These are phyloP conservation scores for Chloroclysta siterata DNA, from an alignment of 2,888 invertebrate genomes.

Conservation along the genomic window DNA sequence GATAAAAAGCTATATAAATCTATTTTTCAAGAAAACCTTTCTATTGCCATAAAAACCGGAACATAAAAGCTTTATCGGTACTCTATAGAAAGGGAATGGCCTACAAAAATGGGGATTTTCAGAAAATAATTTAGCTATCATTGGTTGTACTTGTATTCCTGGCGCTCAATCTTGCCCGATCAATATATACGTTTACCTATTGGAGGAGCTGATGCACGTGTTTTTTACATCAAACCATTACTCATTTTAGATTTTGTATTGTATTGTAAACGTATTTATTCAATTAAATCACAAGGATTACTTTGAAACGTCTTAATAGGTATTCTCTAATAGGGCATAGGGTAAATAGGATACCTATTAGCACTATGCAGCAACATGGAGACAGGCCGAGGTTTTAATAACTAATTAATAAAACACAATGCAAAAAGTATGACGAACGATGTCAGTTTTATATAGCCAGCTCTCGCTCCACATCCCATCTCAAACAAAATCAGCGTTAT, in stretches of 20 bases:
- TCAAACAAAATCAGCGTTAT: slow-evolving; percentile 30
- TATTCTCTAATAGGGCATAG: no score
- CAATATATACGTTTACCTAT: slow-evolving; percentile 5
- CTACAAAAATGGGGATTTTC: slow-evolving; percentile 3
- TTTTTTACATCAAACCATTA: background rate
- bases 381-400: no score
- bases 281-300: no score
- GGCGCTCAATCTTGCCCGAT: background rate
- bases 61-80: background rate
- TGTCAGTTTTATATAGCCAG: background rate
- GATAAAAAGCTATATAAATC: background rate
- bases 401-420: no score
- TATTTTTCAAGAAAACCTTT: background rate
- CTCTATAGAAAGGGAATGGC: background rate
- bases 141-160: background rate
- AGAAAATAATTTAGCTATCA: slow-evolving; percentile 12
- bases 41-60: background rate
- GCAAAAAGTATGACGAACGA: no score
- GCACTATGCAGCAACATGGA: no score
- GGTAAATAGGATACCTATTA: no score
- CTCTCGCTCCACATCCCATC: slow-evolving; percentile 18
- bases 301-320: no score
- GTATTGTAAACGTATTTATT: no score
- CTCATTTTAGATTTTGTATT: no score
- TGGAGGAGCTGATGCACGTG: background rate